Percentiles rank a stretch among this genome's conserved stretches.
phyloP scores from a whole-genome alignment of 2,113 vertebrate species.

The Macroglossus sobrinus region DNA sequence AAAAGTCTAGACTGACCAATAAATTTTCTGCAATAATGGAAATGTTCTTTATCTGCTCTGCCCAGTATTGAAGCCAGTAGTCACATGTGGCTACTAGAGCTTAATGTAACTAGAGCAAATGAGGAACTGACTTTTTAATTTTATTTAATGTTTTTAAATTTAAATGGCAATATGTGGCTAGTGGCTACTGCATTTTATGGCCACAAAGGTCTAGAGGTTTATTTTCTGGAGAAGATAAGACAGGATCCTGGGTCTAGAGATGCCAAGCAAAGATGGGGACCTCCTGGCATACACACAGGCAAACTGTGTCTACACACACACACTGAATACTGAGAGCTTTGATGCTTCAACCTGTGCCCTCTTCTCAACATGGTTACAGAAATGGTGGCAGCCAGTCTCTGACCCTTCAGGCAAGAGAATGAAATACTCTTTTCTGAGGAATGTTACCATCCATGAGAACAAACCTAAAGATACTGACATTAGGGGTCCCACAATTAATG shows the following conservation, averaged over 20 bases:
- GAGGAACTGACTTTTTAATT: neutral
- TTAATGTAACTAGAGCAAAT: neutral
- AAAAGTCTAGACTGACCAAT: neutral
- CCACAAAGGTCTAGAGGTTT: neutral
- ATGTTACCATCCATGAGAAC: neutral
- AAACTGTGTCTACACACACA: too few relatives aligned
- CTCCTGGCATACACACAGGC: fast-evolving
- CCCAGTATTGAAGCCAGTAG: neutral
- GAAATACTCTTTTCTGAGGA: neutral
- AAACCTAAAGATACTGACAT: neutral
- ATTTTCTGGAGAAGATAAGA: neutral
- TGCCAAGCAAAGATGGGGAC: neutral
- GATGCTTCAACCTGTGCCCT: neutral
- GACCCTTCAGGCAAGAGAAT: neutral
- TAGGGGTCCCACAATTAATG: neutral
- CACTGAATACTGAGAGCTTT: neutral
- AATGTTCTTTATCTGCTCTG: neutral
- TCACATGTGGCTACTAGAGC: neutral
- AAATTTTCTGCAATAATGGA: neutral
- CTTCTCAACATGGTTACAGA: neutral
- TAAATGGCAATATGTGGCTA: neutral
- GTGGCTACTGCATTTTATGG: neutral
- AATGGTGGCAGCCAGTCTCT: neutral
- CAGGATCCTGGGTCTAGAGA: neutral
- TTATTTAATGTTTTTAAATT: neutral